Percentiles rank a stretch among this genome's conserved stretches.
phyloP scores from a whole-genome alignment of 1,140 invertebrate species.

The Caerostris darwini region DNA sequence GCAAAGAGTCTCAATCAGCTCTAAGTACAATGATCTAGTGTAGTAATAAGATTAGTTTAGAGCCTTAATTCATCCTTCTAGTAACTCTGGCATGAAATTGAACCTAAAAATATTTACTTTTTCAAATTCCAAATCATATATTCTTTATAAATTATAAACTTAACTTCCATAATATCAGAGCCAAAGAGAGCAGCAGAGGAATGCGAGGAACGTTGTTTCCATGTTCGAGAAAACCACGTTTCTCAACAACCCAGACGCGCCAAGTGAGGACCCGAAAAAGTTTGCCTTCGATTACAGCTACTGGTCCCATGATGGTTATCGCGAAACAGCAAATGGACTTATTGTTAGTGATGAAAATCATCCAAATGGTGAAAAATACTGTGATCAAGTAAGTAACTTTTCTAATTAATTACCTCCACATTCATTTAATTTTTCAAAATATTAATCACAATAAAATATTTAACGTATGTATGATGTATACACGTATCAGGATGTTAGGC shows the following conservation, averaged over 20 bases:
- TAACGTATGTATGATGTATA: too few relatives aligned
- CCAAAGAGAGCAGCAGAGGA: constrained; percentile 84
- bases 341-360: constrained; percentile 81
- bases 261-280: constrained; percentile 82
- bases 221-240: constrained; percentile 84
- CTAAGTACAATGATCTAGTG: too few relatives aligned
- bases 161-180: constrained; percentile 81
- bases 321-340: constrained; percentile 83
- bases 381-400: constrained; percentile 82
- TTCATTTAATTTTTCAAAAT: too few relatives aligned
- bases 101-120: too few relatives aligned
- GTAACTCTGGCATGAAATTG: too few relatives aligned
- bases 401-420: neutral
- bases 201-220: constrained; percentile 84
- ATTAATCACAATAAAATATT: too few relatives aligned
- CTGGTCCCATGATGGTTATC: constrained; percentile 86
- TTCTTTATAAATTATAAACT: neutral
- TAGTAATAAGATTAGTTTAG: too few relatives aligned
- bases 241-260: constrained; percentile 83
- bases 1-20: too few relatives aligned
- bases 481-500: neutral
- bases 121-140: neutral
- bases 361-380: constrained; percentile 83
- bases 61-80: too few relatives aligned
- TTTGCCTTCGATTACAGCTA: constrained; percentile 86